A percentile compares a stretch with the other conserved stretches of the same genome.
Conservation (phyloP, 2,113 vertebrate genomes). For the Hemiscyllium ocellatum region DNA sequence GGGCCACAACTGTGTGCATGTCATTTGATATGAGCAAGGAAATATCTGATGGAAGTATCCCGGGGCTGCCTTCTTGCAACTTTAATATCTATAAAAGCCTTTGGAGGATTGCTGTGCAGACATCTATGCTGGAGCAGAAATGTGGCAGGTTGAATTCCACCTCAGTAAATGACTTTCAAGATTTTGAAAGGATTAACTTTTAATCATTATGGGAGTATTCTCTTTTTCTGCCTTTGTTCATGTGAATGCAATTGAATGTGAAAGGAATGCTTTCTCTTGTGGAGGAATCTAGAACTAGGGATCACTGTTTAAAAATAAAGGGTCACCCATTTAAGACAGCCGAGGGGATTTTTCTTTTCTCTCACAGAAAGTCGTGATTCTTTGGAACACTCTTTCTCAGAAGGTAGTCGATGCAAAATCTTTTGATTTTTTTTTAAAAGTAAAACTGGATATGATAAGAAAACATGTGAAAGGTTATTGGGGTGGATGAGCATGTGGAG, state of each 20-base stretch:
- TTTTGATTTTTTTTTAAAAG: no score
- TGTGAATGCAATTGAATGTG: neutral
- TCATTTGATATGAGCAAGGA: slow-evolving; percentile 30
- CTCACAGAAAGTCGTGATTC: no score
- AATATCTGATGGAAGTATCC: slow-evolving; percentile 24
- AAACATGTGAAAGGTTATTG: no score
- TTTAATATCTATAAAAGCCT: slow-evolving; percentile 33
- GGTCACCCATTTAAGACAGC: no score
- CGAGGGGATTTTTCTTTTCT: no score
- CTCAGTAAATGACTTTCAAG: slow-evolving; percentile 9
- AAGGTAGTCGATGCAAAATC: no score
- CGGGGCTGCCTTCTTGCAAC: slow-evolving; percentile 27
- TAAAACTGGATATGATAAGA: no score
- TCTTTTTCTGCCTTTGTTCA: neutral
- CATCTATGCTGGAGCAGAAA: neutral
- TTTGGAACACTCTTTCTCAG: no score
- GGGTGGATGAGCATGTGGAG: no score
- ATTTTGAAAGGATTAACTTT: slow-evolving; percentile 2
- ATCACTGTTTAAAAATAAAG: no score
- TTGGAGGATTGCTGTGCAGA: neutral
- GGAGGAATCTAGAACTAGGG: no score
- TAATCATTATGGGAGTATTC: neutral
- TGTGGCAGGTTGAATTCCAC: neutral
- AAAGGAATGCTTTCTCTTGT: no score
- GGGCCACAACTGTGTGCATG: slow-evolving; percentile 24